Evolutionary conservation across 2,888 invertebrate species (phyloP), one percentile per base, ranked within the genome.

Genomic region (Pocota personata): DNA sequence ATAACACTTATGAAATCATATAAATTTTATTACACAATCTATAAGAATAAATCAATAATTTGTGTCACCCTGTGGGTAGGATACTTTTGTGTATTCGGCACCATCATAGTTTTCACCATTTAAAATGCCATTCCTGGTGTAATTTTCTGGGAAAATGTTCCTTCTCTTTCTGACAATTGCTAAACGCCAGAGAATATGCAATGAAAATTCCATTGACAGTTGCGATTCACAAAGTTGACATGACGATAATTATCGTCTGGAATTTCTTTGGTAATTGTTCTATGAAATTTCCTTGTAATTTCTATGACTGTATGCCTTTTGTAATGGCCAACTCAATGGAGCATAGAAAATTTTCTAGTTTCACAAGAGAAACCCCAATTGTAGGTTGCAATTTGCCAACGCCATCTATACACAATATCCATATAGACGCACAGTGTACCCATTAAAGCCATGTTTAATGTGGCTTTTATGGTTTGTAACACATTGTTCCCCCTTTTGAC

Each of bases 141-240:
- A 21, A 16, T 19, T 57, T 57, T n/a, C 57, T 19, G 12, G 19
- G 57, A 57, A 58, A 35, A 35, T 6, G n/a, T 4, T 21, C 48
- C 5, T 10, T 69, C 7, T 6, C 3, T 16, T 0, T 30, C 48
- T 16, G 50, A 40, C 32, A 52, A 35, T 32, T 69, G 46, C n/a
- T 0, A 16, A 37, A 46, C 73, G 66, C 79, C 79, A 50, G 16
- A 5, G 27, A 73, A 37, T 79, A 79, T 79, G 79, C 79, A 79
- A 79, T 55, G 24, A 60, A 79, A 72, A 58, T 58, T 66, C 58
- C 55, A 64, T 2, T 19, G 24, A 43, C 43, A n/a, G 14, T 52
- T 46, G 14, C 12, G 16, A 6, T 32, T 3, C 24, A 32, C 32
- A n/a, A n/a, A 71, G 7, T 30, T 55, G 27, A 64, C 48, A 43